Percentiles rank a stretch among this genome's conserved stretches.
Evolutionary conservation across 2,113 vertebrate genomes (phyloP).

Genomic region (Tylochromis polylepis): DNA sequence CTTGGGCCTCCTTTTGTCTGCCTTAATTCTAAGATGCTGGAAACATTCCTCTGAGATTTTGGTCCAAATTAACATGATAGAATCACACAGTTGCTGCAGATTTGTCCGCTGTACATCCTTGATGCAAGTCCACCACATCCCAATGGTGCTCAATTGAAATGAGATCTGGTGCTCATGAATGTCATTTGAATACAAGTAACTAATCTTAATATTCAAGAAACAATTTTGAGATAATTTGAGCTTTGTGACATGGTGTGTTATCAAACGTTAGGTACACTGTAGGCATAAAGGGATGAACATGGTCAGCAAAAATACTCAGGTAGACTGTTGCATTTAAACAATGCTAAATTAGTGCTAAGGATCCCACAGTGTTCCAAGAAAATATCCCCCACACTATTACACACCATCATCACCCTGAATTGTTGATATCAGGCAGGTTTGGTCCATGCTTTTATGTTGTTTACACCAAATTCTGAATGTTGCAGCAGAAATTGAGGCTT

Average conservation of each 20-base stretch:
- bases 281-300: too few relatives aligned
- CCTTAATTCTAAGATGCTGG: neutral
- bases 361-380: neutral
- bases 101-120: neutral
- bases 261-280: neutral
- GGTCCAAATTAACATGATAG: neutral
- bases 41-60: neutral
- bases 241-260: neutral
- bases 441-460: neutral
- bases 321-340: too few relatives aligned
- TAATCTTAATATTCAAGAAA: neutral
- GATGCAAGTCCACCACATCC: neutral
- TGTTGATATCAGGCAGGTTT: neutral
- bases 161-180: neutral
- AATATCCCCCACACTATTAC: neutral
- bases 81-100: neutral
- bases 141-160: neutral
- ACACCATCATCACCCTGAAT: neutral
- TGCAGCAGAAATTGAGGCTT: neutral
- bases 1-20: neutral
- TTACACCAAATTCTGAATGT: neutral
- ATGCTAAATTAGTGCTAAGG: neutral
- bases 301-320: neutral
- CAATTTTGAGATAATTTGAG: neutral
- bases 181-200: neutral